A percentile compares a stretch with the other conserved stretches of the same genome.
Evolutionary conservation across 2,797 vertebrate species (phyloP).

Genomic region (Leptatherina wallacei): DNA sequence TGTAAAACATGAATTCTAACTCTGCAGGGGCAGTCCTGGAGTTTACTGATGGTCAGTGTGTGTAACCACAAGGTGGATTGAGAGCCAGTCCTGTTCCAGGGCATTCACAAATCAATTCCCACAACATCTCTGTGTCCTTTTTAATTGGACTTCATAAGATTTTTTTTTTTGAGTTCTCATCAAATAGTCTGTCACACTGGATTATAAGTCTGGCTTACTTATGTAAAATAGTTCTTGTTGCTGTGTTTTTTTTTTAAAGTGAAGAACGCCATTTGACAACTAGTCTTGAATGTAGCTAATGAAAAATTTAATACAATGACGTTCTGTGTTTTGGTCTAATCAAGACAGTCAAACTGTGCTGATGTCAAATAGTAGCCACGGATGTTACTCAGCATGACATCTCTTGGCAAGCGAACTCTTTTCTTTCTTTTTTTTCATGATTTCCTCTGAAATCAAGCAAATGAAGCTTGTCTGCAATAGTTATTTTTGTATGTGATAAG

Average conservation of each 20-base stretch:
- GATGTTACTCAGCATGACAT: constrained; percentile 6
- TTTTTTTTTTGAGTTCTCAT: neutral
- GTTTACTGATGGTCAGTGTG: constrained; percentile 16
- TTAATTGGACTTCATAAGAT: constrained; percentile 17
- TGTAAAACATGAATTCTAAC: constrained; percentile 56
- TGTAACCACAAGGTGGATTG: constrained; percentile 1
- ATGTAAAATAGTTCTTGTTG: neutral
- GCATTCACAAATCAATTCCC: constrained; percentile 16
- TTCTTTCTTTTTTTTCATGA: neutral
- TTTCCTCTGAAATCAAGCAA: constrained; percentile 26
- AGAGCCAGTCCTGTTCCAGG: constrained; percentile 8
- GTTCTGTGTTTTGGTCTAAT: neutral
- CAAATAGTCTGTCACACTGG: neutral
- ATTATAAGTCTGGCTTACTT: neutral
- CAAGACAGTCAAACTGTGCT: neutral
- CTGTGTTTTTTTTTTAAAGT: neutral
- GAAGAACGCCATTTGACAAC: neutral
- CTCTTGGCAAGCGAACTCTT: neutral
- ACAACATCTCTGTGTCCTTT: constrained; percentile 20
- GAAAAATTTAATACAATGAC: neutral
- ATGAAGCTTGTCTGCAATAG: neutral
- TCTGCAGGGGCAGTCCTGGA: constrained; percentile 8
- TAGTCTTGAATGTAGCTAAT: neutral
- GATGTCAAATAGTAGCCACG: neutral
- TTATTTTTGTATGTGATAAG: constrained; percentile 44